Percentiles rank a stretch among this genome's conserved stretches.
Conservation (phyloP, 2,797 vertebrate genomes). For the Hipposideros larvatus region DNA sequence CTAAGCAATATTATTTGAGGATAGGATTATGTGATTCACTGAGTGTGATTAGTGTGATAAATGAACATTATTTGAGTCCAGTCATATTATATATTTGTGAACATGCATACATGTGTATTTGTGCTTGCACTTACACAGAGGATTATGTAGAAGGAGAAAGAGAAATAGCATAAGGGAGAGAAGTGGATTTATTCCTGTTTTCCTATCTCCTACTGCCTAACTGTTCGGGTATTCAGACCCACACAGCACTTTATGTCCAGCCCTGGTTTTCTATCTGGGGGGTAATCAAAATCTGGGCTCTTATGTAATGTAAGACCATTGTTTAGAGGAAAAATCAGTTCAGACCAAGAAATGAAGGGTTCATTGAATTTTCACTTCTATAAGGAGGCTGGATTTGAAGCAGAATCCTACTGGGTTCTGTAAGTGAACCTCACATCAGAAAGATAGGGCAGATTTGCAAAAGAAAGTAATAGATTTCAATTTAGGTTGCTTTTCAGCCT, state of each 20-base stretch:
- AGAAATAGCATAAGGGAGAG: slow-evolving; percentile 12
- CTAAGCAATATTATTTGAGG: slow-evolving; percentile 65
- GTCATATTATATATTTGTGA: neutral
- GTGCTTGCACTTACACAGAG: neutral
- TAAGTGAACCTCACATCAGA: neutral
- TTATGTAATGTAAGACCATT: neutral
- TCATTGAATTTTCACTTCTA: neutral
- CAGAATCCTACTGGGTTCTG: neutral
- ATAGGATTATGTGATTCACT: slow-evolving; percentile 18
- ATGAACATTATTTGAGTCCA: neutral
- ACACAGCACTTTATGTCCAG: neutral
- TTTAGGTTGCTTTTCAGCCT: slow-evolving; percentile 50
- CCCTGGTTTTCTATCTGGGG: neutral
- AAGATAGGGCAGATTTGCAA: slow-evolving; percentile 1
- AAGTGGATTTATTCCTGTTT: neutral
- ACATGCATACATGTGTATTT: neutral
- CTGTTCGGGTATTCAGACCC: neutral
- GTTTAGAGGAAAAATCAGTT: neutral
- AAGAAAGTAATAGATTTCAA: slow-evolving; percentile 53
- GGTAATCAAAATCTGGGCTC: slow-evolving; percentile 31
- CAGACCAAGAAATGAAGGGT: slow-evolving; percentile 32
- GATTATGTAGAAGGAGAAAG: neutral
- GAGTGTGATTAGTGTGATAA: slow-evolving; percentile 7
- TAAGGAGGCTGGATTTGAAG: neutral
- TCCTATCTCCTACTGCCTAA: neutral